Conservation (phyloP, 2,113 vertebrate species). For the zebrafish (Danio rerio) region GRCz12tu NC_133181.1:40314001-40314500, state of each 20-base stretch:
- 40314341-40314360: not conserved
- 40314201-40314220: not conserved
- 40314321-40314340: not conserved
- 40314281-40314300: too few relatives aligned
- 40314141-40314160: not conserved
- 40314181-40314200: not conserved
- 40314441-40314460: constrained; percentile 10
- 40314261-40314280: not conserved
- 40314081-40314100: too few relatives aligned
- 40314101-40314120: not conserved
- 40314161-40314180: not conserved
- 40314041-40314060: too few relatives aligned
- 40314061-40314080: not conserved
- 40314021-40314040: not conserved
- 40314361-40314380: constrained; percentile 22
- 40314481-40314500: constrained; percentile 18
- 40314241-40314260: not conserved
- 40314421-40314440: constrained; percentile 10
- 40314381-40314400: not conserved
- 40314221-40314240: not conserved
- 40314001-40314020: too few relatives aligned
- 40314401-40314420: constrained; percentile 3
- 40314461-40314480: constrained; percentile 23
- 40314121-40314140: not conserved
- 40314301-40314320: too few relatives aligned